Conservation (phyloP, 92 coral and sea anemone species). For the Bergia sp. region DNA sequence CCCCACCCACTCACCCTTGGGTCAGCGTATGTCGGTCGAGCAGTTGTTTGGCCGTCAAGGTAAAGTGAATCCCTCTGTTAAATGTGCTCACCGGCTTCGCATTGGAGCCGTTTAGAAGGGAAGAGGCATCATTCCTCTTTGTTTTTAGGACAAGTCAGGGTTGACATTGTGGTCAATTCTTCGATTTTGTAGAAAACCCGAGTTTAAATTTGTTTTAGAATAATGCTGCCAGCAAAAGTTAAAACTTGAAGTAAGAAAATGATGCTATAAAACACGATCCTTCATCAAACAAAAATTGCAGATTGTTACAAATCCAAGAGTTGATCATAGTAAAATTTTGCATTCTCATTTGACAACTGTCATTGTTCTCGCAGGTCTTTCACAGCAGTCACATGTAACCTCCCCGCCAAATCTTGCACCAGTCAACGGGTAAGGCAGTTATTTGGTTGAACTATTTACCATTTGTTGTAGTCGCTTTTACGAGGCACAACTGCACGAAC, state of each 20-base stretch:
- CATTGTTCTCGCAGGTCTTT: neutral
- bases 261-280: too few relatives aligned
- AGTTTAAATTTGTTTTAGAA: too few relatives aligned
- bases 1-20: constrained; percentile 12
- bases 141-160: too few relatives aligned
- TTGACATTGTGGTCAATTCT: too few relatives aligned
- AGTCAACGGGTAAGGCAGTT: constrained; percentile 30
- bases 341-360: neutral
- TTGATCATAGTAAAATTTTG: neutral
- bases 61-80: neutral
- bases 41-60: constrained; percentile 61
- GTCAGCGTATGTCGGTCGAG: constrained; percentile 59
- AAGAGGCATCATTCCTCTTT: too few relatives aligned
- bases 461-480: neutral
- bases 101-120: too few relatives aligned
- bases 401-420: constrained; percentile 8
- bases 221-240: too few relatives aligned
- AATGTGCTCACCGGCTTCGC: neutral
- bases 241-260: too few relatives aligned
- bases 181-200: too few relatives aligned
- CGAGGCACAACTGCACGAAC: neutral
- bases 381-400: neutral
- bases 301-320: too few relatives aligned
- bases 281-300: too few relatives aligned
- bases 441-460: neutral